A percentile compares a stretch with the other conserved stretches of the same genome.
Evolutionary conservation across 2,888 invertebrate species (phyloP).

Genomic region (Philereme vetulata): DNA sequence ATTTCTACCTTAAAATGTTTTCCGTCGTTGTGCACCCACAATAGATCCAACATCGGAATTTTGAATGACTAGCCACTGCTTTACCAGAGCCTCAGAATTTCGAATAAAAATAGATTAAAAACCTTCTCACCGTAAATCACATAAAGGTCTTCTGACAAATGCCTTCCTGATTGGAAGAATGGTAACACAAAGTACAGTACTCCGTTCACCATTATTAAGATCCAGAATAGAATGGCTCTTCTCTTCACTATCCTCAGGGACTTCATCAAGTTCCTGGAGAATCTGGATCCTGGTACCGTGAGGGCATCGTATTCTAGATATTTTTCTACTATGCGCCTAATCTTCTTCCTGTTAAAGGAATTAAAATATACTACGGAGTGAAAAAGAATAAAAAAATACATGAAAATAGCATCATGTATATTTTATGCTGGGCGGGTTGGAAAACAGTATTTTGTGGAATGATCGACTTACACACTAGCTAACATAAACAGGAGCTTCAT

Average conservation of each 20-base stretch:
- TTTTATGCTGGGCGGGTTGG: too few species aligned
- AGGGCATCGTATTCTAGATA: slow-evolving; percentile 47
- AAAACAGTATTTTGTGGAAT: too few species aligned
- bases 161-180: slow-evolving; percentile 52
- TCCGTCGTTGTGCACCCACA: too few species aligned
- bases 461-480: slow-evolving; percentile 45
- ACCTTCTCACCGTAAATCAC: slow-evolving; percentile 47
- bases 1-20: too few species aligned
- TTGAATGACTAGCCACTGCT: too few species aligned
- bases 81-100: too few species aligned
- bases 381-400: too few species aligned
- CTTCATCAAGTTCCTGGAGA: slow-evolving; percentile 45
- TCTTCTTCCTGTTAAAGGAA: slow-evolving; percentile 43
- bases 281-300: slow-evolving; percentile 44
- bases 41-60: too few species aligned
- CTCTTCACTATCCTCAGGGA: slow-evolving; percentile 50
- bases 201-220: slow-evolving; percentile 47
- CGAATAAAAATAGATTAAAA: too few species aligned
- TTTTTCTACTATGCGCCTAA: slow-evolving; percentile 45
- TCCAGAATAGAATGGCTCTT: slow-evolving; percentile 54
- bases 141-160: slow-evolving; percentile 50
- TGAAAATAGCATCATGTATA: too few species aligned
- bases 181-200: slow-evolving; percentile 46
- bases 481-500: slow-evolving; percentile 55
- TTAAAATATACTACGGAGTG: too few species aligned